Percentiles rank a stretch among this genome's conserved stretches.
Conservation (phyloP, 2,113 vertebrate genomes). For the Hippocampus comes region DNA sequence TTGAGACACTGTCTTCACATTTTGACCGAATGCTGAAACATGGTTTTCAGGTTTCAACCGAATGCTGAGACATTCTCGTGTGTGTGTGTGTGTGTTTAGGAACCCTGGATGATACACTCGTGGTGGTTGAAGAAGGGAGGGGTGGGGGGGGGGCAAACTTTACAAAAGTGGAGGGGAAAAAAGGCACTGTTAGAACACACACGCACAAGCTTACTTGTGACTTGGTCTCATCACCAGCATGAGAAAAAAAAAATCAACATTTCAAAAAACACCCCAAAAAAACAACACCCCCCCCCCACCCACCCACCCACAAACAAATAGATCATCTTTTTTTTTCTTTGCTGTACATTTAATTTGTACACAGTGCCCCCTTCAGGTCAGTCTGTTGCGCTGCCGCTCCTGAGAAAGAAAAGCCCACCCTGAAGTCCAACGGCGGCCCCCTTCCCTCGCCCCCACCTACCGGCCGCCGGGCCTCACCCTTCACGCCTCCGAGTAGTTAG, state of each 20-base stretch:
- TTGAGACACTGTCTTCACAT: too few species aligned
- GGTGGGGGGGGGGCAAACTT: slow-evolving; percentile 25
- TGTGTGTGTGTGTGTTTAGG: slow-evolving; percentile 14
- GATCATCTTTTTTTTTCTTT: slow-evolving; percentile 74
- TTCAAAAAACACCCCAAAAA: slow-evolving; percentile 67
- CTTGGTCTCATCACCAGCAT: slow-evolving; percentile 98
- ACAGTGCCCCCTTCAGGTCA: slow-evolving; percentile 84
- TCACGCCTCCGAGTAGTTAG: slow-evolving; percentile 95
- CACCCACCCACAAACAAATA: slow-evolving; percentile 83
- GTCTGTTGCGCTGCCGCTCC: slow-evolving; percentile 90
- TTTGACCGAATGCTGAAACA: neutral
- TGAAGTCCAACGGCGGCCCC: slow-evolving; percentile 58
- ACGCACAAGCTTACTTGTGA: slow-evolving; percentile 53
- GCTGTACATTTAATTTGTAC: slow-evolving; percentile 79
- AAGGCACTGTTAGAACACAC: slow-evolving; percentile 86
- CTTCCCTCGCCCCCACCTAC: too few species aligned
- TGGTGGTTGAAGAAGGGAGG: slow-evolving; percentile 33
- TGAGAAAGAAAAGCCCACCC: slow-evolving; percentile 84
- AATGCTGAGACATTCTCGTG: neutral
- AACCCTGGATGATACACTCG: slow-evolving; percentile 36
- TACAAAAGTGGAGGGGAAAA: slow-evolving; percentile 60
- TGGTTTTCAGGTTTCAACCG: neutral
- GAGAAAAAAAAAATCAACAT: slow-evolving; percentile 60
- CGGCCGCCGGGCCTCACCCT: slow-evolving; percentile 25
- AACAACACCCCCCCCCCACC: slow-evolving; percentile 75